phyloP scores from a whole-genome alignment of 2,797 vertebrate species.

The Anolis apletophallus region DNA sequence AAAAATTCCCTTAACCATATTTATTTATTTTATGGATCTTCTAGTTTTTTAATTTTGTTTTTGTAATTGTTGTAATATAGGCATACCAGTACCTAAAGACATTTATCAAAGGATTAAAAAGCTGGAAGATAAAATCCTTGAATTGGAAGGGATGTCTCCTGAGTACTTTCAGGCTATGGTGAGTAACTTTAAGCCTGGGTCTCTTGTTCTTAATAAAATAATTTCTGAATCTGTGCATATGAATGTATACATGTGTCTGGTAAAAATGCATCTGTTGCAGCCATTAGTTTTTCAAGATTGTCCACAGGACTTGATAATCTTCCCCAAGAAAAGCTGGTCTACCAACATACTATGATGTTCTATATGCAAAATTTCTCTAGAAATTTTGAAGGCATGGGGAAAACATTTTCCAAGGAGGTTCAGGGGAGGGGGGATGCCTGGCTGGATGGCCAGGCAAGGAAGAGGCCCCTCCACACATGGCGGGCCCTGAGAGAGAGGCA shows the following conservation, averaged over 20 bases:
- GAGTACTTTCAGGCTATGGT: constrained; percentile 97
- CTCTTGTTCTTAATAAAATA: background rate
- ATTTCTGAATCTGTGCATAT: constrained; percentile 1
- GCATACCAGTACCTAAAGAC: constrained; percentile 90
- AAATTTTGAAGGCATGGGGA: no score
- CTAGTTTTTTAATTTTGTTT: constrained; percentile 42
- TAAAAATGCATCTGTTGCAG: background rate
- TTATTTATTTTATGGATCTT: constrained; percentile 23
- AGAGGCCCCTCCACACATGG: no score
- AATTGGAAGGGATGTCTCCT: constrained; percentile 97
- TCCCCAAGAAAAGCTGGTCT: background rate
- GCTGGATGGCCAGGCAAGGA: no score
- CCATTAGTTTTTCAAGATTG: background rate
- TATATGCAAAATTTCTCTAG: background rate
- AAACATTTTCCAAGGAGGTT: no score
- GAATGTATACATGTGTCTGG: background rate
- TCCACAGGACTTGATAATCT: background rate
- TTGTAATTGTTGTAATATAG: constrained; percentile 70
- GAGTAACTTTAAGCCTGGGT: constrained; percentile 73
- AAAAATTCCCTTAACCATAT: background rate
- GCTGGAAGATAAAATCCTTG: constrained; percentile 96
- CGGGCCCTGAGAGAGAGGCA: no score
- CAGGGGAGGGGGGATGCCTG: no score
- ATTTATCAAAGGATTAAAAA: constrained; percentile 97
- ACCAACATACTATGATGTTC: background rate